Evolutionary conservation across 1,140 invertebrate species (phyloP).

Genomic region (Zelostemma sp.): DNA sequence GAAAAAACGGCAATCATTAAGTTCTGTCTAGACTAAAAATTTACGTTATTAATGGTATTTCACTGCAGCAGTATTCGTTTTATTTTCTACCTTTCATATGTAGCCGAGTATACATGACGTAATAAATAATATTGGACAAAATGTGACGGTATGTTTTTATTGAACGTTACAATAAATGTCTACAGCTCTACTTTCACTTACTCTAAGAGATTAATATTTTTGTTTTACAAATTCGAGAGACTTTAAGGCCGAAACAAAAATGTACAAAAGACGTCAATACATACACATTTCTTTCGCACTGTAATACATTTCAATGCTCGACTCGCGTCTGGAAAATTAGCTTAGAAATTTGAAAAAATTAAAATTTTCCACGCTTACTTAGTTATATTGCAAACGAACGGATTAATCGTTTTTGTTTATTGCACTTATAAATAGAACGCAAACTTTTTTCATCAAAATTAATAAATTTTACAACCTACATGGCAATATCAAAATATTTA

Average conservation of each 20-base stretch:
- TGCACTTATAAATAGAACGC: neutral
- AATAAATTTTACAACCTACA: too few relatives aligned
- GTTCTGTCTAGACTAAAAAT: neutral
- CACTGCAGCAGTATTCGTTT: slow-evolving; percentile 17
- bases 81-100: slow-evolving; percentile 16
- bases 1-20: neutral
- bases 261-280: neutral
- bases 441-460: neutral
- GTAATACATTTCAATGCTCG: too few relatives aligned
- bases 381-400: neutral
- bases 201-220: slow-evolving; percentile 16
- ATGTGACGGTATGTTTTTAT: slow-evolving; percentile 41
- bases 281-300: too few relatives aligned
- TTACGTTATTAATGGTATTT: slow-evolving; percentile 22
- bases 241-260: neutral
- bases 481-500: neutral
- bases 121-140: slow-evolving; percentile 36
- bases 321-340: too few relatives aligned
- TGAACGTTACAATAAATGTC: slow-evolving; percentile 41
- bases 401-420: neutral
- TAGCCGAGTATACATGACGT: slow-evolving; percentile 28
- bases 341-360: too few relatives aligned
- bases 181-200: slow-evolving; percentile 22
- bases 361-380: neutral
- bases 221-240: slow-evolving; percentile 23